Percentiles rank a stretch among this genome's conserved stretches.
These are phyloP conservation scores for Drosophila conformis DNA, from an alignment of 2,888 invertebrate genomes.

Conservation along the genomic window DNA sequence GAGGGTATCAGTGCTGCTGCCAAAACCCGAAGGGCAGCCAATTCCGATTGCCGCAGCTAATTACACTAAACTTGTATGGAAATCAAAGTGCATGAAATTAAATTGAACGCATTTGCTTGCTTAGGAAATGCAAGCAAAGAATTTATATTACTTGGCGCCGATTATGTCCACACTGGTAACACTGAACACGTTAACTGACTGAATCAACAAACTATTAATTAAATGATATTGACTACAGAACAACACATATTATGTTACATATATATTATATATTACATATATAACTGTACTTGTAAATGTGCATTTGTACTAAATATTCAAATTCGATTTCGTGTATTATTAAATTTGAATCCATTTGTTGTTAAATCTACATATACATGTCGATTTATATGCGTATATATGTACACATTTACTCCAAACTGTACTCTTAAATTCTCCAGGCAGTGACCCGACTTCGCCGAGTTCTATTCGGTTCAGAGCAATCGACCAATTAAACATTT, in stretches of 20 bases:
- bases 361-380: background rate
- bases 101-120: conserved; percentile 1
- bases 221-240: background rate
- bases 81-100: conserved; percentile 22
- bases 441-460: conserved; percentile 22
- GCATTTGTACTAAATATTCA: background rate
- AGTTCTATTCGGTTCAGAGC: conserved; percentile 22
- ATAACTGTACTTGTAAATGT: background rate
- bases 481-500: conserved; percentile 60
- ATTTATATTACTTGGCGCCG: background rate
- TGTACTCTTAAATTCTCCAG: conserved; percentile 1
- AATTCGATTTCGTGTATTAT: background rate
- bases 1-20: conserved; percentile 36
- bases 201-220: background rate
- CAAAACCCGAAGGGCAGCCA: conserved; percentile 76
- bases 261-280: no score
- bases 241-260: background rate
- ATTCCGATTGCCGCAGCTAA: conserved; percentile 41
- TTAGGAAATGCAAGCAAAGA: conserved; percentile 17
- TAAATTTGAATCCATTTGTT: background rate
- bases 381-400: background rate
- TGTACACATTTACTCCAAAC: background rate
- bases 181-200: background rate
- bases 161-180: background rate
- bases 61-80: conserved; percentile 42